Conservation (phyloP, 2,113 vertebrate species). For the Probosciger aterrimus region DNA sequence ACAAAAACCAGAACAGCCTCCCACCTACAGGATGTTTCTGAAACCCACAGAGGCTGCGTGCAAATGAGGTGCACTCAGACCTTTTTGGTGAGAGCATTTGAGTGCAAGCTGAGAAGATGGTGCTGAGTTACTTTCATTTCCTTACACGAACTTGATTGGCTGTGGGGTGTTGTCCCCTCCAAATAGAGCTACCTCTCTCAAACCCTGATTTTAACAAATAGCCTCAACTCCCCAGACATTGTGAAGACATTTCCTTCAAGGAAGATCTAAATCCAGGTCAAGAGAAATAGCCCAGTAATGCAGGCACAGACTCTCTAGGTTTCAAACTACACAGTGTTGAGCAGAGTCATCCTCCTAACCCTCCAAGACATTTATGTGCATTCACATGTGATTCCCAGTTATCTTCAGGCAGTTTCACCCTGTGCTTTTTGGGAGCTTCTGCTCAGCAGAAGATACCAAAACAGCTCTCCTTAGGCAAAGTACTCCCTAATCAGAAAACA, state of each 20-base stretch:
- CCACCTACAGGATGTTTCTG: background rate
- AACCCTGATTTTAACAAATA: background rate
- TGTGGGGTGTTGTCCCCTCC: background rate
- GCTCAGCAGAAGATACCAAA: background rate
- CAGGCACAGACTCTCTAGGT: background rate
- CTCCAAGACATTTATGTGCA: background rate
- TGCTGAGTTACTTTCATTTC: background rate
- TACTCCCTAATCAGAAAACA: conserved; percentile 9
- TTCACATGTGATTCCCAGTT: background rate
- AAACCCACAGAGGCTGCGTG: background rate
- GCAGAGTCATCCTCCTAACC: background rate
- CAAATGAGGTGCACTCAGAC: background rate
- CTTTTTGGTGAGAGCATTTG: background rate
- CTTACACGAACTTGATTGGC: background rate
- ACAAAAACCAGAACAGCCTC: background rate
- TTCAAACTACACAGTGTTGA: background rate
- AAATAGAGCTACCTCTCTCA: background rate
- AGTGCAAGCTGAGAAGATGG: background rate
- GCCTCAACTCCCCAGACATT: background rate
- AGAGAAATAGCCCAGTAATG: background rate
- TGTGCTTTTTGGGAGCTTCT: background rate
- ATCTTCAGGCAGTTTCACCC: background rate
- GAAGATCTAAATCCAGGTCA: background rate
- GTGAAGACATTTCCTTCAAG: background rate
- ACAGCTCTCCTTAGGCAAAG: background rate